Conservation (phyloP, 2,113 vertebrate genomes). For the Dipodomys ordii region DNA sequence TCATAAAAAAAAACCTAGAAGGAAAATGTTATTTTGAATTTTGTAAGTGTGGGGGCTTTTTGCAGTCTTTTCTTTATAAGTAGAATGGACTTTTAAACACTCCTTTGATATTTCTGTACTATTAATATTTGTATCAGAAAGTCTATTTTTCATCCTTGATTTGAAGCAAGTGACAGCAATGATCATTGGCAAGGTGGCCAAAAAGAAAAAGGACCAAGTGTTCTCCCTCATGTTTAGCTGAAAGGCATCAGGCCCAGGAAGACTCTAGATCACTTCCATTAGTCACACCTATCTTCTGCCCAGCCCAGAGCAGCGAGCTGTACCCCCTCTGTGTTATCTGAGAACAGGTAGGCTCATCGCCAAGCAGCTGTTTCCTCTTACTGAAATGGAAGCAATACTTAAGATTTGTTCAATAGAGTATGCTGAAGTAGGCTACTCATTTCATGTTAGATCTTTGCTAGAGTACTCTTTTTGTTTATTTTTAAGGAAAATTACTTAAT, state of each 20-base stretch:
- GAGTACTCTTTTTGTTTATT: too few relatives aligned
- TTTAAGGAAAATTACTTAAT: too few relatives aligned
- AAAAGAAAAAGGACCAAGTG: neutral
- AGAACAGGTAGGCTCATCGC: neutral
- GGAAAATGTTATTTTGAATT: slow-evolving; percentile 36
- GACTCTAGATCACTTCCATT: neutral
- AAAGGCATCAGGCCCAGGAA: neutral
- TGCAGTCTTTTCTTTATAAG: slow-evolving; percentile 49
- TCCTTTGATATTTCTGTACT: slow-evolving; percentile 4
- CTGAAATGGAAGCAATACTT: neutral
- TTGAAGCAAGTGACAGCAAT: slow-evolving; percentile 39
- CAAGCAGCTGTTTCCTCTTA: neutral
- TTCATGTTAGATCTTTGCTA: neutral
- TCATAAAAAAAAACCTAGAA: slow-evolving; percentile 49
- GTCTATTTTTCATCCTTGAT: neutral
- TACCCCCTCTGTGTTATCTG: neutral
- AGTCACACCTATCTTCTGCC: neutral
- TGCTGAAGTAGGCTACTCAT: neutral
- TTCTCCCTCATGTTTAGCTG: neutral
- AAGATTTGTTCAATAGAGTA: neutral
- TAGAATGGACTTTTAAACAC: neutral
- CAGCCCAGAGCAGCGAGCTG: too few relatives aligned
- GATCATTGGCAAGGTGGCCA: neutral
- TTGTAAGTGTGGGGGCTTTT: neutral
- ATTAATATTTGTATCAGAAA: slow-evolving; percentile 39